These are phyloP conservation scores for Mystacides longicornis DNA, from an alignment of 2,888 invertebrate species.

Conservation along the genomic window DNA sequence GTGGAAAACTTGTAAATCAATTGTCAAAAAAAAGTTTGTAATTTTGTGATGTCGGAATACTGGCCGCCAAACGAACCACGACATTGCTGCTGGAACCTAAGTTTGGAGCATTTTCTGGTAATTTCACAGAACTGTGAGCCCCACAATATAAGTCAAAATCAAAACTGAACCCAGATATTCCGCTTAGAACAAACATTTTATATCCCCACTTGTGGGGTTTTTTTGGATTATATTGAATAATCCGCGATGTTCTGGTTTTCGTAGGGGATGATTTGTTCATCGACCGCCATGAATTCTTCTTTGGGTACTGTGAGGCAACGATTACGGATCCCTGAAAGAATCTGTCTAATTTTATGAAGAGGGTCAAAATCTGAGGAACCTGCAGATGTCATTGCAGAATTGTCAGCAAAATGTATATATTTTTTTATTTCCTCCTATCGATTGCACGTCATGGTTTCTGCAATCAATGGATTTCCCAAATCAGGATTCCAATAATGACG, in stretches of 20 bases:
- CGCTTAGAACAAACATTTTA: conserved; percentile 33
- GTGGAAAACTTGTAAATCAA: neutral
- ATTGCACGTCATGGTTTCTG: conserved; percentile 6
- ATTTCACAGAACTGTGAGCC: conserved; percentile 4
- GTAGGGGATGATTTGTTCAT: conserved; percentile 33
- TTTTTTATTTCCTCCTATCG: conserved; percentile 5
- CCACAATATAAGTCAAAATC: conserved; percentile 16
- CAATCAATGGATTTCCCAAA: conserved; percentile 8
- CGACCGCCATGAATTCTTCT: conserved; percentile 25
- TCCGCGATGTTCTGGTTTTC: conserved; percentile 25
- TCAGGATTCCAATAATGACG: conserved; percentile 8
- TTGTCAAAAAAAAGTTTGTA: neutral
- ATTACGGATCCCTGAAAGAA: conserved; percentile 8
- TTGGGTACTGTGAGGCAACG: conserved; percentile 8
- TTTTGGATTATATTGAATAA: conserved; percentile 32
- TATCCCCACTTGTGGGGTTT: conserved; percentile 33
- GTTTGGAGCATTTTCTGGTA: conserved; percentile 6
- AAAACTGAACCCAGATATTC: conserved; percentile 32
- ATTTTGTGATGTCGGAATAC: neutral
- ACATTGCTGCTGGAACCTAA: conserved; percentile 3
- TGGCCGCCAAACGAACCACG: conserved; percentile 1
- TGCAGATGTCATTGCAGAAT: conserved; percentile 3
- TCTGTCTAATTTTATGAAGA: conserved; percentile 8
- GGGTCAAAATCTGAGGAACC: conserved; percentile 9
- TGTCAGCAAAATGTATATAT: neutral